Percentiles rank a stretch among this genome's conserved stretches.
Conservation (phyloP, 2,113 vertebrate genomes). For the Meles meles region DNA sequence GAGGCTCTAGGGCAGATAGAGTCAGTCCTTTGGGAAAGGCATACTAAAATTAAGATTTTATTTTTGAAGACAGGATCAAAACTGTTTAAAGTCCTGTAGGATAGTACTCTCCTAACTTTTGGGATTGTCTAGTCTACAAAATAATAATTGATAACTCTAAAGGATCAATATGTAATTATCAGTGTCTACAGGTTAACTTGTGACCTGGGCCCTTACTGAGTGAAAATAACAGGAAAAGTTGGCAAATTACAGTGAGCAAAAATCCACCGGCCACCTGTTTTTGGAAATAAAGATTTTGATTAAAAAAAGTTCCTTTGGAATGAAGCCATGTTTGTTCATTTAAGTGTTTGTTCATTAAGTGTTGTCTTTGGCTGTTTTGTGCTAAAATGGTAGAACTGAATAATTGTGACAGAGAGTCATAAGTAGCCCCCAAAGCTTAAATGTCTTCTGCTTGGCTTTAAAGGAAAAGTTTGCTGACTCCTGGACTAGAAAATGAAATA, state of each 20-base stretch:
- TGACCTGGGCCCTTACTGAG: background rate
- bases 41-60: background rate
- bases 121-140: background rate
- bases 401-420: background rate
- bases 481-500: background rate
- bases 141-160: background rate
- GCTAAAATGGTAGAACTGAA: background rate
- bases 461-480: background rate
- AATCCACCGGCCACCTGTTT: background rate
- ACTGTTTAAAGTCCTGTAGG: background rate
- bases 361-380: background rate
- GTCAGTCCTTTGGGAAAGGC: background rate
- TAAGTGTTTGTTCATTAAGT: background rate
- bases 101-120: background rate
- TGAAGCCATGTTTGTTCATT: background rate
- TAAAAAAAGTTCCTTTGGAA: background rate
- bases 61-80: slow-evolving; percentile 9
- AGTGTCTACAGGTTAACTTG: background rate
- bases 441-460: background rate
- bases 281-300: background rate
- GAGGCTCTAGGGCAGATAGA: background rate
- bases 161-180: background rate
- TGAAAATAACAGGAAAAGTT: background rate
- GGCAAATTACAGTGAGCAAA: background rate
- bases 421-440: background rate